These are phyloP conservation scores for Latheticus oryzae DNA, from an alignment of 2,888 invertebrate genomes.

Conservation along the genomic window DNA sequence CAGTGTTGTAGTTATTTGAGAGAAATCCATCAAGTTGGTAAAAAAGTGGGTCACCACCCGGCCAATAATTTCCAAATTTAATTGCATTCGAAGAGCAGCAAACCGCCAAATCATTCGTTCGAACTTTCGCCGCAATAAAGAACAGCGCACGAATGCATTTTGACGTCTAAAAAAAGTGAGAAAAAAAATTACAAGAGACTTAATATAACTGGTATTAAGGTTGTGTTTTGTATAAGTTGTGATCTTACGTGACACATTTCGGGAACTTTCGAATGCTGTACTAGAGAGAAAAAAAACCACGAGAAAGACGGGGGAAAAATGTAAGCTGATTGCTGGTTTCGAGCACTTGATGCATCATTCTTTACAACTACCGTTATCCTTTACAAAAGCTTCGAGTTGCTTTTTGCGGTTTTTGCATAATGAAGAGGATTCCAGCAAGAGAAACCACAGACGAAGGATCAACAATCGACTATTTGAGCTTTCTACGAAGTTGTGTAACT, in stretches of 20 bases:
- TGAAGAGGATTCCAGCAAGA: conserved; percentile 31
- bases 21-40: conserved; percentile 34
- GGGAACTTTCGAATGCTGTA: conserved; percentile 33
- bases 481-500: conserved; percentile 26
- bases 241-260: conserved; percentile 36
- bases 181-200: conserved; percentile 11
- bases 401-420: conserved; percentile 38
- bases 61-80: conserved; percentile 57
- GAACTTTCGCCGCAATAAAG: conserved; percentile 38
- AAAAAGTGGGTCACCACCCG: conserved; percentile 54
- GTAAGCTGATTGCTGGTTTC: conserved; percentile 32
- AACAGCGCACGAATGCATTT: conserved; percentile 25
- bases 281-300: not conserved
- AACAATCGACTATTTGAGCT: conserved; percentile 24
- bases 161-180: conserved; percentile 23
- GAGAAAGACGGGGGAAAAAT: conserved; percentile 4
- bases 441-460: conserved; percentile 19
- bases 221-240: conserved; percentile 11
- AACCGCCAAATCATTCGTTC: conserved; percentile 47
- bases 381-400: conserved; percentile 29
- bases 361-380: conserved; percentile 36
- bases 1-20: conserved; percentile 21
- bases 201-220: conserved; percentile 12
- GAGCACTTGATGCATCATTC: conserved; percentile 24
- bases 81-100: conserved; percentile 50